Evolutionary conservation across 2,888 invertebrate species (phyloP).

Genomic region (Sphecodes monilicornis): DNA sequence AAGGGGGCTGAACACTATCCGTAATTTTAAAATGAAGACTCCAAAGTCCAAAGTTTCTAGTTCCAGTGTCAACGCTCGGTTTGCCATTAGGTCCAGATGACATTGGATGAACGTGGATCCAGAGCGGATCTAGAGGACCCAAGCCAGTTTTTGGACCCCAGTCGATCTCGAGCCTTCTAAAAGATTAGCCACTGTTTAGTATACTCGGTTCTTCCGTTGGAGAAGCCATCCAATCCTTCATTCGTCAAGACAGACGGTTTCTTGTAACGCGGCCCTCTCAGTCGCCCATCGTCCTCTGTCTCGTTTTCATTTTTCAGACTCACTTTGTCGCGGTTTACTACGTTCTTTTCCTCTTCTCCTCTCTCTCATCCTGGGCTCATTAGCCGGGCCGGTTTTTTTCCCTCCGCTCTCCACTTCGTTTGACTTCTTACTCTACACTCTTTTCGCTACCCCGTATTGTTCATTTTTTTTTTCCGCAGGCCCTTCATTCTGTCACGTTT

Average conservation of each 20-base stretch:
- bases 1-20: too few species aligned
- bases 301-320: conserved; percentile 22
- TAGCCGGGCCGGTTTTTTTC: not conserved
- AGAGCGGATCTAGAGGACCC: not conserved
- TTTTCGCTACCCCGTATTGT: conserved; percentile 1
- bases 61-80: too few species aligned
- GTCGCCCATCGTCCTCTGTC: not conserved
- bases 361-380: not conserved
- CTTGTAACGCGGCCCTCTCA: not conserved
- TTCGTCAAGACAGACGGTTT: conserved; percentile 20
- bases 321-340: not conserved
- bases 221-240: not conserved
- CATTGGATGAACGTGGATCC: too few species aligned
- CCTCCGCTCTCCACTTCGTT: conserved; percentile 7
- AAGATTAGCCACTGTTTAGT: not conserved
- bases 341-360: not conserved
- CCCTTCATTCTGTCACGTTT: not conserved
- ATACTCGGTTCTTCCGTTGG: not conserved
- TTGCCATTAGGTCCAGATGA: too few species aligned
- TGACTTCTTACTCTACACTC: not conserved
- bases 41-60: too few species aligned
- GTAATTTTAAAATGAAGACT: too few species aligned
- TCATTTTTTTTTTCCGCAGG: not conserved
- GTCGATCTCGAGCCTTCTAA: not conserved
- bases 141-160: too few species aligned